These are phyloP conservation scores for Lobophora halterata DNA, from an alignment of 2,888 invertebrate genomes.

Conservation along the genomic window DNA sequence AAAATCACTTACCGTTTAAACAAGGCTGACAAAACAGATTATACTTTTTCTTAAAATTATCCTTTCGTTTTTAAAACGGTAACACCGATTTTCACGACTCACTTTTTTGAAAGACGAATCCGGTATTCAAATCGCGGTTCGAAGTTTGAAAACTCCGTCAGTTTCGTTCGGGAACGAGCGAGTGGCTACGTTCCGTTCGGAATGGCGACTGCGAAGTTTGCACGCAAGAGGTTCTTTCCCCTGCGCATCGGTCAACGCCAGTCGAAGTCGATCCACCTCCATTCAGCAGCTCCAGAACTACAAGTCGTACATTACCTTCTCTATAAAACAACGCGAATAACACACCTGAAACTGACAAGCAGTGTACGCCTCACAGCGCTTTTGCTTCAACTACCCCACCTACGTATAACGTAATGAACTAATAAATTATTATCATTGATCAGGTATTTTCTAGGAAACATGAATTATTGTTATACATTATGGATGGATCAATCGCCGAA, in stretches of 20 bases:
- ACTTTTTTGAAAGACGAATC: constrained; percentile 49
- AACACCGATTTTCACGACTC: constrained; percentile 59
- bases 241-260: constrained; percentile 58
- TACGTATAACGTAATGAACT: no score
- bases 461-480: constrained; percentile 19
- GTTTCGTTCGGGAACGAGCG: constrained; percentile 43
- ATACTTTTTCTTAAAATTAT: constrained; percentile 45
- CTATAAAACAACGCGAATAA: not conserved
- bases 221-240: constrained; percentile 53
- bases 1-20: constrained; percentile 58
- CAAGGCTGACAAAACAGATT: constrained; percentile 45
- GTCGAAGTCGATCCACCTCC: constrained; percentile 32
- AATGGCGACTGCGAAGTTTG: constrained; percentile 60
- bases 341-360: constrained; percentile 2
- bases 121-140: constrained; percentile 38
- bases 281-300: constrained; percentile 18
- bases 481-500: constrained; percentile 12
- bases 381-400: no score
- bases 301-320: constrained; percentile 32
- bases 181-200: constrained; percentile 57
- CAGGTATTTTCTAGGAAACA: constrained; percentile 30
- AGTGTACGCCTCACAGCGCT: constrained; percentile 13
- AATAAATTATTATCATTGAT: constrained; percentile 22
- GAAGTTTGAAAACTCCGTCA: constrained; percentile 36
- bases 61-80: constrained; percentile 48